Base-by-base conservation (phyloP, 2,113 vertebrate species). In the Glaucidium brasilianum region DNA sequence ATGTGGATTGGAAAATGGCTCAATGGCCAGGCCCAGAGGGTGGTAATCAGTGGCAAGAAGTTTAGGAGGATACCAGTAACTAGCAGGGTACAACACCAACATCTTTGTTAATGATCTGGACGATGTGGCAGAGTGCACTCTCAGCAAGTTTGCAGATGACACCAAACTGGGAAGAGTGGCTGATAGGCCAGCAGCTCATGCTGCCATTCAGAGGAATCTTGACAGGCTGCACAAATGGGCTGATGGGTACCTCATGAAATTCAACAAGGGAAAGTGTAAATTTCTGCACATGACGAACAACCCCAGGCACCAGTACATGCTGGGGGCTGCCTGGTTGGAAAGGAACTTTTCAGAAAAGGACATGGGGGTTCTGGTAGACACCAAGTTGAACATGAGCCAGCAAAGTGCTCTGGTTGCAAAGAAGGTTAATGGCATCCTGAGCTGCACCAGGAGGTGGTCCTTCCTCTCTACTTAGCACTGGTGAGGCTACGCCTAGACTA, bases 111-210 rank as follows among this genome's bases (percentile, higher is more conserved):
- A 43, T n/a, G 45, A 60, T 30, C 16, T 35, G 21, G 18, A 52
- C 7, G 6, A 69, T 19, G 21, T 10, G 26, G 21, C 8, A 69
- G 21, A 49, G 14, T 6, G 25, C 16, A 60, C 20, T 21, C 14
- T 69, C 26, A 30, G 41, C 41, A 41, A 52, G 21, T 15, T 69
- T 56, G 34, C 5, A 35, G 50, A 15, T 19, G 15, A 43, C 30
- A 63, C 10, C 27, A 37, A 82, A 62, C 10, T 18, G 25, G 19
- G 35, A 66, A 12, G 19, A 69, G 32, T 23, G 18, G 6, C 19
- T 79, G 50, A 23, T 27, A 35, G 0, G 2, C 0, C 0, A 47
- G 22, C 66, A 8, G 8, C 12, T 27, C 15, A 6, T 45, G 29
- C 34, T 60, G 49, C 27, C 29, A 55, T 55, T 27, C 53, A 55